Percentiles rank a stretch among this genome's conserved stretches.
phyloP scores from a whole-genome alignment of 2,797 vertebrate species.

The Poecilia wingei region DNA sequence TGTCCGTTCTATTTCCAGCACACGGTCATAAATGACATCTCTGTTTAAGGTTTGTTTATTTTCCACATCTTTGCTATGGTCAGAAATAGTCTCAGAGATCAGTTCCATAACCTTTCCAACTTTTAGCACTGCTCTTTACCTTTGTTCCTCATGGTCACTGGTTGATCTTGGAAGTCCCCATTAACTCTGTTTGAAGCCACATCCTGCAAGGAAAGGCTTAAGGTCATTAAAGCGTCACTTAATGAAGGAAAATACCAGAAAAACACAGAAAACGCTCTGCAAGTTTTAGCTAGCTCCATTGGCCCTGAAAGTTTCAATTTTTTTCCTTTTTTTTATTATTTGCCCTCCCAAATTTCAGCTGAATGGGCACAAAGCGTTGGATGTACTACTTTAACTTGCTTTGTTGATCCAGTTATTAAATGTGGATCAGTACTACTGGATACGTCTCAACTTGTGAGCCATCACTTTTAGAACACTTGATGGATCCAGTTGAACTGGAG shows the following conservation, averaged over 20 bases:
- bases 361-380: conserved; percentile 76
- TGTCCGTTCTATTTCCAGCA: conserved; percentile 3
- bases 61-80: conserved; percentile 1
- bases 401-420: conserved; percentile 76
- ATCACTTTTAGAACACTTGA: conserved; percentile 69
- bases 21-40: conserved; percentile 1
- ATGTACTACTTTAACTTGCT: conserved; percentile 69
- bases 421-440: conserved; percentile 62
- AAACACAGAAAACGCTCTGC: not conserved
- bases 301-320: conserved; percentile 79
- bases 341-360: conserved; percentile 78
- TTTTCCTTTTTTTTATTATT: conserved; percentile 74
- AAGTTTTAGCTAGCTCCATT: not conserved
- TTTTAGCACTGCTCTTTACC: conserved; percentile 70
- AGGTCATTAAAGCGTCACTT: conserved; percentile 24
- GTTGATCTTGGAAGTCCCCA: conserved; percentile 75
- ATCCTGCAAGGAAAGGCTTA: conserved; percentile 74
- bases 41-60: not conserved
- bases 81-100: conserved; percentile 45
- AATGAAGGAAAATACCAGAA: not conserved
- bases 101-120: conserved; percentile 51
- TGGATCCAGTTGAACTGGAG: conserved; percentile 81
- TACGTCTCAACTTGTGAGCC: conserved; percentile 70
- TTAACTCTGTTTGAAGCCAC: conserved; percentile 86
- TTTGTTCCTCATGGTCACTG: conserved; percentile 77